A percentile compares a stretch with the other conserved stretches of the same genome.
Conservation (phyloP, 1,140 invertebrate genomes). For the Neelides sp. region DNA sequence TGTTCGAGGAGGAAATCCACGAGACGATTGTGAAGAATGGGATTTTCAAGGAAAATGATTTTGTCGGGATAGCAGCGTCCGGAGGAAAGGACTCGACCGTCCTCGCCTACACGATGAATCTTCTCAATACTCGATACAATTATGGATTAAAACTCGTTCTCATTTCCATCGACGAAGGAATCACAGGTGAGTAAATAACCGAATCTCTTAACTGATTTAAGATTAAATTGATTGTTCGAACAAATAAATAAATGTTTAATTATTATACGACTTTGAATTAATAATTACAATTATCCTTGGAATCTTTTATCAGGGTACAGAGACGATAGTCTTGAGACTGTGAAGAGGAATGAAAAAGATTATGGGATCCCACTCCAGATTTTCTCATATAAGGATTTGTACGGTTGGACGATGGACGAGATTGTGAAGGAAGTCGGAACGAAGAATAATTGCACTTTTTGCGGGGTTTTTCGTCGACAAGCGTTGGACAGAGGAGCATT, state of each 20-base stretch:
- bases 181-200: slow-evolving; percentile 50
- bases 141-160: slow-evolving; percentile 86
- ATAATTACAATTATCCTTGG: slow-evolving; percentile 17
- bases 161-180: slow-evolving; percentile 96
- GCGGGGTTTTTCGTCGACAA: slow-evolving; percentile 91
- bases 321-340: slow-evolving; percentile 95
- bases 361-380: slow-evolving; percentile 91
- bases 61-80: slow-evolving; percentile 83
- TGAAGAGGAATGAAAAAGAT: slow-evolving; percentile 84
- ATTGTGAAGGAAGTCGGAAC: slow-evolving; percentile 86
- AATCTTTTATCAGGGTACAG: slow-evolving; percentile 62
- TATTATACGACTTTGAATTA: background rate
- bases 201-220: background rate
- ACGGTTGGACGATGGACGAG: slow-evolving; percentile 99
- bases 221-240: background rate
- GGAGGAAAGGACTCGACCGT: slow-evolving; percentile 99
- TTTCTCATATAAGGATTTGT: slow-evolving; percentile 93
- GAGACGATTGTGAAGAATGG: slow-evolving; percentile 74
- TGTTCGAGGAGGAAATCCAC: slow-evolving; percentile 94
- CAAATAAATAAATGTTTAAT: slow-evolving; percentile 7
- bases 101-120: slow-evolving; percentile 78
- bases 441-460: slow-evolving; percentile 99
- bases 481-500: slow-evolving; percentile 88
- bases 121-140: slow-evolving; percentile 77
- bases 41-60: slow-evolving; percentile 73